Conservation (phyloP, 2,888 invertebrate species). For the Drosophila borborema region DNA sequence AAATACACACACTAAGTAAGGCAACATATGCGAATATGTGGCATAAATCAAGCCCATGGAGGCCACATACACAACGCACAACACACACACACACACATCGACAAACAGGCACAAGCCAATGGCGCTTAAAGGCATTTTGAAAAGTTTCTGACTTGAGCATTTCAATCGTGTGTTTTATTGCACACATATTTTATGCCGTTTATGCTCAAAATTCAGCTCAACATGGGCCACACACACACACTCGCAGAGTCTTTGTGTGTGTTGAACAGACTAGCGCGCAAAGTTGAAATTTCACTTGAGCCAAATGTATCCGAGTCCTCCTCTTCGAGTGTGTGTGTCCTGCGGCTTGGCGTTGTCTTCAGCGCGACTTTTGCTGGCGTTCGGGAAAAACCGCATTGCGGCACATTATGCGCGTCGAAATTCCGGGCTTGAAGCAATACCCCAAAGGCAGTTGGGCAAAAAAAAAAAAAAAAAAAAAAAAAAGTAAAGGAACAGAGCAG, state of each 20-base stretch:
- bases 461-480: constrained; percentile 45
- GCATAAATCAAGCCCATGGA: constrained; percentile 68
- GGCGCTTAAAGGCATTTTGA: constrained; percentile 76
- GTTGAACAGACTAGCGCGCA: constrained; percentile 27
- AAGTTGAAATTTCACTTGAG: constrained; percentile 52
- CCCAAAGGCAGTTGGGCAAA: constrained; percentile 43
- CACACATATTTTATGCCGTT: constrained; percentile 80
- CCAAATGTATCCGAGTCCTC: constrained; percentile 32
- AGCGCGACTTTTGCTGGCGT: constrained; percentile 58
- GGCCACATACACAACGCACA: constrained; percentile 27
- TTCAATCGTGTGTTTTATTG: constrained; percentile 81
- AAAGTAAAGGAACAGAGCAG: constrained; percentile 31
- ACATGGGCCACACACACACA: constrained; percentile 45
- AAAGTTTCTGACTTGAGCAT: constrained; percentile 78
- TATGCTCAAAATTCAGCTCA: constrained; percentile 75
- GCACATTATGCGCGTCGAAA: constrained; percentile 81
- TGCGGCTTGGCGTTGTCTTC: constrained; percentile 60
- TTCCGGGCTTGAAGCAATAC: constrained; percentile 65
- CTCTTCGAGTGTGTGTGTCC: constrained; percentile 33
- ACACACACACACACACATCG: constrained; percentile 9
- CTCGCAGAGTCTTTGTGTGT: constrained; percentile 3
- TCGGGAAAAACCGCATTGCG: constrained; percentile 81
- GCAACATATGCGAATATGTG: constrained; percentile 57
- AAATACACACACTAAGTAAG: constrained; percentile 54
- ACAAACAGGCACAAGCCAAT: constrained; percentile 50